phyloP scores from a whole-genome alignment of 2,888 invertebrate genomes.

The Drosophila nigricruria region DNA sequence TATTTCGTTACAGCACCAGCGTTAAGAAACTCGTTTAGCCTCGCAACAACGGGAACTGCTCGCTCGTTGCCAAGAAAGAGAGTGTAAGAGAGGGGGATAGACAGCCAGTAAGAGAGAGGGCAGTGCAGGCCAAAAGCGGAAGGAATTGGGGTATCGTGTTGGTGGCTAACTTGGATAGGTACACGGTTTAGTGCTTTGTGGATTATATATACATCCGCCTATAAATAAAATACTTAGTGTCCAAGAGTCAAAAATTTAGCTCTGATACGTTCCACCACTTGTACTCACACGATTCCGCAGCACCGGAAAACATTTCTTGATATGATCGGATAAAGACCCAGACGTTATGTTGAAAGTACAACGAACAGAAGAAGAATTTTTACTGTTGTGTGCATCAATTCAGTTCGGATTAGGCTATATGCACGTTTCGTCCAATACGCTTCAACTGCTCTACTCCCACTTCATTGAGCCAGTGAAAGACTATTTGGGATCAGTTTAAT shows the following conservation, averaged over 20 bases:
- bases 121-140: background rate
- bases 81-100: background rate
- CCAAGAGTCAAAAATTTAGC: background rate
- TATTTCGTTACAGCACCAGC: slow-evolving; percentile 45
- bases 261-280: background rate
- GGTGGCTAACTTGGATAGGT: slow-evolving; percentile 25
- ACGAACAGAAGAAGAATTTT: no score
- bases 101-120: background rate
- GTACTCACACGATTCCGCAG: background rate
- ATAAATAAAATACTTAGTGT: background rate
- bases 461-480: no score
- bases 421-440: no score
- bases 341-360: no score
- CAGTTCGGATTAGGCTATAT: background rate
- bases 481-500: background rate
- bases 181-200: slow-evolving; percentile 32
- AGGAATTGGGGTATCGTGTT: background rate
- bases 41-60: slow-evolving; percentile 59
- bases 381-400: background rate
- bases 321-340: background rate
- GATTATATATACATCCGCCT: background rate
- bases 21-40: slow-evolving; percentile 65
- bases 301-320: background rate
- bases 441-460: background rate
- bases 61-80: slow-evolving; percentile 19